These are phyloP conservation scores for Phylloscopus collybita DNA, from an alignment of 2,797 vertebrate species.

Conservation along the genomic window DNA sequence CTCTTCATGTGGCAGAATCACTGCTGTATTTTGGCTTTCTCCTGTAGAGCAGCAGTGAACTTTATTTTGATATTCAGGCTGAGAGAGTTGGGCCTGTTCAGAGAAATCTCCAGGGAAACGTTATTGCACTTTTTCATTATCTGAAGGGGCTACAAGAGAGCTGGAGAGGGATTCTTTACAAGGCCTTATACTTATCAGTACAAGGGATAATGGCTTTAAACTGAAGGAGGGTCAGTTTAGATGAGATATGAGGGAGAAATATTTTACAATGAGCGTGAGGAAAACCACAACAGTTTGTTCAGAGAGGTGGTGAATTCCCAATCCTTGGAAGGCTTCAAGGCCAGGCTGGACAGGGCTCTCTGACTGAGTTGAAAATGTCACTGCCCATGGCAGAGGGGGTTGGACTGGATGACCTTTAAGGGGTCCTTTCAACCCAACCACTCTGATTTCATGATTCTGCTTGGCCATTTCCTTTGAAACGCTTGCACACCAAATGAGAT, in stretches of 20 bases:
- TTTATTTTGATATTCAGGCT: background rate
- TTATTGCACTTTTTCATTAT: background rate
- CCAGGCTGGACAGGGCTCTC: background rate
- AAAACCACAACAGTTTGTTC: background rate
- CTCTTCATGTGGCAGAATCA: background rate
- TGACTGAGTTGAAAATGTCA: background rate
- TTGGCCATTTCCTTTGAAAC: background rate
- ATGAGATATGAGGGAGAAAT: background rate
- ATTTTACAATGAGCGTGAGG: fast-evolving
- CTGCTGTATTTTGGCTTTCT: background rate
- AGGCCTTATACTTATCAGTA: background rate
- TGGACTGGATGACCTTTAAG: background rate
- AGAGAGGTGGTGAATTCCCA: background rate
- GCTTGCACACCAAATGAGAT: background rate
- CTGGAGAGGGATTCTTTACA: background rate
- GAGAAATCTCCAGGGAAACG: background rate
- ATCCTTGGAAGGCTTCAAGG: background rate
- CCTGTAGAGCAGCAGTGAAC: background rate
- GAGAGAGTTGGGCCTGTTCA: background rate
- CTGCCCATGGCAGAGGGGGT: background rate
- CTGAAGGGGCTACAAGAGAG: background rate
- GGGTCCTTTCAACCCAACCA: background rate
- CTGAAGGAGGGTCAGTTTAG: background rate
- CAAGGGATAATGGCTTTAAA: background rate
- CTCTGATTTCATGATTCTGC: background rate